phyloP scores from a whole-genome alignment of 2,113 vertebrate genomes.

The Leptosomus discolor region DNA sequence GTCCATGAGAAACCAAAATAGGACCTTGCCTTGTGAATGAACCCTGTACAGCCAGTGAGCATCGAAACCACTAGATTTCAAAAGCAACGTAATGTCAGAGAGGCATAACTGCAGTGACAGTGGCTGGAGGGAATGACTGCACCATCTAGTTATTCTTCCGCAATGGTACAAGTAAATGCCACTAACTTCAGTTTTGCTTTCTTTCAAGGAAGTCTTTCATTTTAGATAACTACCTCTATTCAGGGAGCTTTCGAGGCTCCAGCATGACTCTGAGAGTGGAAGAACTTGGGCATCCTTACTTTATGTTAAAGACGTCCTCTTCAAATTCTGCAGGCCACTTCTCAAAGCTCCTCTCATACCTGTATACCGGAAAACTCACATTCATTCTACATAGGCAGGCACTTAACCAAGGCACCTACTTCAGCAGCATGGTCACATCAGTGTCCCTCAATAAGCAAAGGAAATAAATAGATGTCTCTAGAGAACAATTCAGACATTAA shows the following conservation, averaged over 20 bases:
- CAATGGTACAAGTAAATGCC: slow-evolving; percentile 30
- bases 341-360: not conserved
- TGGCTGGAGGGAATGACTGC: slow-evolving; percentile 11
- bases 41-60: not conserved
- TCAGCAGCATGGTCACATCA: not conserved
- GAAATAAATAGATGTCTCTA: not conserved
- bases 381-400: not conserved
- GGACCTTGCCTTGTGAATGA: slow-evolving; percentile 29
- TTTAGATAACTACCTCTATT: not conserved
- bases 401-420: not conserved
- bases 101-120: slow-evolving; percentile 31
- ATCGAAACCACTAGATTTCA: not conserved
- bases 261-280: not conserved
- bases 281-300: not conserved
- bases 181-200: slow-evolving; percentile 29
- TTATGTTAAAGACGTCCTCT: not conserved
- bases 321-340: not conserved
- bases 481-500: not conserved
- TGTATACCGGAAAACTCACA: not conserved
- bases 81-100: not conserved
- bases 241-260: not conserved
- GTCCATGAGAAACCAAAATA: slow-evolving; percentile 18
- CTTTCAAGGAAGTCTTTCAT: not conserved
- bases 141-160: not conserved
- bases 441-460: not conserved